Evolutionary conservation across 2,888 invertebrate species (phyloP).

Genomic region (Chromoteleia sp.): DNA sequence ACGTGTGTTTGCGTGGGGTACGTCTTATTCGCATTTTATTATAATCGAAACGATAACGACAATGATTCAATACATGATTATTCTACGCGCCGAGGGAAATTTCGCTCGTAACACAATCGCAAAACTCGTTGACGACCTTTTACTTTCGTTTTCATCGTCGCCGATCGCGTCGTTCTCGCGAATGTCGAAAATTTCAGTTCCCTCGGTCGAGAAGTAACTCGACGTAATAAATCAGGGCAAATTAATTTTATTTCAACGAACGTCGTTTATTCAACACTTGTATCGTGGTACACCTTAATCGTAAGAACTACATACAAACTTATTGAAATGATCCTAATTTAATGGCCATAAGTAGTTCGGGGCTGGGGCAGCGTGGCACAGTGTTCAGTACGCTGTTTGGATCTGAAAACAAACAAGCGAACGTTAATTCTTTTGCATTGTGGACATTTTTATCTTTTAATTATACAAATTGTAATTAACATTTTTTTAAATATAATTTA

Average conservation of each 20-base stretch:
- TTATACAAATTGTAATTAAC: too few species aligned
- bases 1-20: constrained; percentile 37
- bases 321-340: constrained; percentile 82
- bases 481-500: too few species aligned
- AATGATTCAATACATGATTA: constrained; percentile 39
- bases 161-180: constrained; percentile 9
- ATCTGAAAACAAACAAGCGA: constrained; percentile 75
- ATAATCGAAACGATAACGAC: constrained; percentile 52
- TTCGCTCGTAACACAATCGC: constrained; percentile 35
- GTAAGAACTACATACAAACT: constrained; percentile 83
- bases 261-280: constrained; percentile 82
- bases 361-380: constrained; percentile 75
- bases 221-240: constrained; percentile 34
- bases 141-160: not conserved
- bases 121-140: constrained; percentile 12
- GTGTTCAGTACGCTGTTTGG: constrained; percentile 74
- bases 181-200: constrained; percentile 22
- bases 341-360: constrained; percentile 78
- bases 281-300: constrained; percentile 81
- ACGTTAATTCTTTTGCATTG: constrained; percentile 1
- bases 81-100: constrained; percentile 40
- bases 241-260: constrained; percentile 76
- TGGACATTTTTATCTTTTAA: too few species aligned
- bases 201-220: constrained; percentile 17
- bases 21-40: constrained; percentile 49